Evolutionary conservation across 2,113 vertebrate genomes (phyloP).

Genomic region (Coturnix japonica): DNA sequence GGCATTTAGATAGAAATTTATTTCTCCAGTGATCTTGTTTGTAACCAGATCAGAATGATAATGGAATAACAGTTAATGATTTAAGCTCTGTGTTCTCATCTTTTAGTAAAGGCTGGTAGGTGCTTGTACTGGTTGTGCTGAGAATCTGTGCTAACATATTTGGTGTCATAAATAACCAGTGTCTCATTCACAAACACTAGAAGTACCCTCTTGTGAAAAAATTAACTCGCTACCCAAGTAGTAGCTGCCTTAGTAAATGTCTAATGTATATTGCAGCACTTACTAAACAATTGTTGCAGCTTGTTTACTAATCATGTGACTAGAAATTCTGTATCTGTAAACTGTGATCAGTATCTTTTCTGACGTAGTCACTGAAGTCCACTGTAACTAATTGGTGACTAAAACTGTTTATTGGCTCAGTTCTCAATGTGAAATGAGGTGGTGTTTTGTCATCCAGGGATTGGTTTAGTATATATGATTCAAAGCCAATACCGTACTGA

Average conservation of each 20-base stretch:
- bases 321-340: not conserved
- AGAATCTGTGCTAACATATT: not conserved
- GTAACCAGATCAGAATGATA: not conserved
- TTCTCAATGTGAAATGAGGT: not conserved
- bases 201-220: not conserved
- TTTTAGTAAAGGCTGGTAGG: not conserved
- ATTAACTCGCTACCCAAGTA: not conserved
- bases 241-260: not conserved
- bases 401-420: not conserved
- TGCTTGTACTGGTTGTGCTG: not conserved
- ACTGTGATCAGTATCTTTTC: not conserved
- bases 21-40: not conserved
- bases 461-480: not conserved
- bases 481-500: not conserved
- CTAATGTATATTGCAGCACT: not conserved
- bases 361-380: not conserved
- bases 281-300: not conserved
- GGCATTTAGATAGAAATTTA: not conserved
- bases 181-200: not conserved
- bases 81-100: not conserved
- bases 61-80: not conserved
- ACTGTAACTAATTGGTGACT: not conserved
- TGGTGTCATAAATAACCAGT: not conserved
- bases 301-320: not conserved
- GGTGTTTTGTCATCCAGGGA: not conserved